Percentiles rank a stretch among this genome's conserved stretches.
phyloP scores from a whole-genome alignment of 2,888 invertebrate genomes.

The Pristionchus maxplancki region DNA sequence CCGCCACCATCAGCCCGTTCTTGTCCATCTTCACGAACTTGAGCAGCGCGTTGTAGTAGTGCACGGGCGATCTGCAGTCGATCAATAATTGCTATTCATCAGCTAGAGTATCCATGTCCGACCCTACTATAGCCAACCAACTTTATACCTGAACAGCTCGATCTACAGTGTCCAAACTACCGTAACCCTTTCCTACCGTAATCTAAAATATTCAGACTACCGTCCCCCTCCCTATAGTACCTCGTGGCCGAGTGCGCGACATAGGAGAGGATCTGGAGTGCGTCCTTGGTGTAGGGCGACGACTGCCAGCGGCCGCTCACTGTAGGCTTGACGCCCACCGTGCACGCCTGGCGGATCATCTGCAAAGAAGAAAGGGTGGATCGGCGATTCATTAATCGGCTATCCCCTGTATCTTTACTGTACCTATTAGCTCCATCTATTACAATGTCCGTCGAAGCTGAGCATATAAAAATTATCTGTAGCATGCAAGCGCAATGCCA shows the following conservation, averaged over 20 bases:
- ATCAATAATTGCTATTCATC: background rate
- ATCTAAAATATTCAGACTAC: background rate
- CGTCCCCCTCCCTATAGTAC: background rate
- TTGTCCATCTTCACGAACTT: slow-evolving; percentile 41
- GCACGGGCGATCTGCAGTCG: slow-evolving; percentile 47
- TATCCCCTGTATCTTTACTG: too few relatives aligned
- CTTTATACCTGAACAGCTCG: too few relatives aligned
- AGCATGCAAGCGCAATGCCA: too few relatives aligned
- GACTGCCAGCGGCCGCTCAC: background rate
- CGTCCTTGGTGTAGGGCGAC: slow-evolving; percentile 32
- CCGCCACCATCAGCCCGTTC: slow-evolving; percentile 18
- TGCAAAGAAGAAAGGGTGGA: background rate
- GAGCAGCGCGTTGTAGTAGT: slow-evolving; percentile 53
- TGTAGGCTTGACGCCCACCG: slow-evolving; percentile 38
- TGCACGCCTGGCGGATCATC: slow-evolving; percentile 24
- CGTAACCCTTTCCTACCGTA: background rate
- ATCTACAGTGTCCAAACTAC: background rate
- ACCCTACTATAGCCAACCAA: too few relatives aligned
- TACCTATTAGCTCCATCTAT: too few relatives aligned
- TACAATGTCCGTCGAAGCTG: too few relatives aligned
- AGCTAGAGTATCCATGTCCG: too few relatives aligned
- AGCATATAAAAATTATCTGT: too few relatives aligned
- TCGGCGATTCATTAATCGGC: too few relatives aligned
- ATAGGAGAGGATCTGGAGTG: slow-evolving; percentile 8
- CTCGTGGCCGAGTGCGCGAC: slow-evolving; percentile 13